Conservation (phyloP, 2,888 invertebrate genomes). For the Cetonia aurata region DNA sequence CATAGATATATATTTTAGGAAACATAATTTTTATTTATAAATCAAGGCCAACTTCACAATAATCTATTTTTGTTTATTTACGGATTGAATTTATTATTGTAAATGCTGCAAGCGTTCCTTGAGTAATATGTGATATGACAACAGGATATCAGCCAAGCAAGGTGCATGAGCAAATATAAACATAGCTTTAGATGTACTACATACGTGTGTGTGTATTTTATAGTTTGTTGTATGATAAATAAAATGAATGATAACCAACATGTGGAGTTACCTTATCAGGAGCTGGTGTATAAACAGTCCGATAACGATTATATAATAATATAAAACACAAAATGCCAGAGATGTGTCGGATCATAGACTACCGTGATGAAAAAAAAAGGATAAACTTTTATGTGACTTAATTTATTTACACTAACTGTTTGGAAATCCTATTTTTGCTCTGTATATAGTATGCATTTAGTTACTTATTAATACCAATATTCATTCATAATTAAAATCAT, state of each 20-base stretch:
- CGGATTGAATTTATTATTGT: not conserved
- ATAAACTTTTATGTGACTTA: not conserved
- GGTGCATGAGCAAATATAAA: conserved; percentile 17
- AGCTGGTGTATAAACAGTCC: not conserved
- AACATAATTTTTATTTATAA: too few relatives aligned
- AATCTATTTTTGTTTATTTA: too few relatives aligned
- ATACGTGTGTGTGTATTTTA: conserved; percentile 1
- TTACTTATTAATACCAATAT: too few relatives aligned
- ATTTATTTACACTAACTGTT: not conserved
- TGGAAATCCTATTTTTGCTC: too few relatives aligned
- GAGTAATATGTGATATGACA: not conserved
- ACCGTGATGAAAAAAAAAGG: not conserved
- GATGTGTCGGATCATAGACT: not conserved
- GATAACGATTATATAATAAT: conserved; percentile 33
- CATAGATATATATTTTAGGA: too few relatives aligned
- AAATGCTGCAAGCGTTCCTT: not conserved
- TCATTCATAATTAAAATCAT: too few relatives aligned
- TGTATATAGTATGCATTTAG: too few relatives aligned
- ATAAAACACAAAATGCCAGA: conserved; percentile 14
- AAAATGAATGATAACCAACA: conserved; percentile 18
- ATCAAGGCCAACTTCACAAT: too few relatives aligned
- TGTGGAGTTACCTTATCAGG: conserved; percentile 3
- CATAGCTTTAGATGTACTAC: not conserved
- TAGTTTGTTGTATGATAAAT: conserved; percentile 5
- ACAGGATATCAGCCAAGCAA: not conserved